phyloP scores from a whole-genome alignment of 2,113 vertebrate genomes.

The Spizaetus ornatus region DNA sequence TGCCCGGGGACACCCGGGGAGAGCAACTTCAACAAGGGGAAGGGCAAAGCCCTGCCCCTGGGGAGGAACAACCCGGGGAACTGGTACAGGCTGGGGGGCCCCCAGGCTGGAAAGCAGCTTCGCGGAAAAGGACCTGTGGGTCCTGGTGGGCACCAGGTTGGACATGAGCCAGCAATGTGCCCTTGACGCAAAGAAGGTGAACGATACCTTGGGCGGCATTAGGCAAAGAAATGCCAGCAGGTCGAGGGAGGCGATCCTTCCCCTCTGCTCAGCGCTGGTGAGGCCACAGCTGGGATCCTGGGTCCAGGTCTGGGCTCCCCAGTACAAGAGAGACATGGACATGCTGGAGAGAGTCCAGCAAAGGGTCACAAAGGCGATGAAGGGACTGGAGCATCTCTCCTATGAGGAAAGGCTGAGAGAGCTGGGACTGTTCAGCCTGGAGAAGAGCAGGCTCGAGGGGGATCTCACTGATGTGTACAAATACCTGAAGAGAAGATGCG shows the following conservation, averaged over 20 bases:
- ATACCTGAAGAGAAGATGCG: neutral
- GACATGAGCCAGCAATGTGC: rapidly evolving
- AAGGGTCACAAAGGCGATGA: neutral
- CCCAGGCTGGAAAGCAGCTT: neutral
- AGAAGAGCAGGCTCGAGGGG: neutral
- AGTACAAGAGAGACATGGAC: neutral
- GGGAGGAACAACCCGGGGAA: neutral
- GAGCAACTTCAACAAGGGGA: neutral
- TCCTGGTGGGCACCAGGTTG: neutral
- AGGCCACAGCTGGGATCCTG: neutral
- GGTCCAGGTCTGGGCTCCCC: neutral
- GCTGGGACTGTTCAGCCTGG: neutral
- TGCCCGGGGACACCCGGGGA: too few relatives aligned
- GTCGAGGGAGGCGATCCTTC: neutral
- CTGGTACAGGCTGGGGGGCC: too few relatives aligned
- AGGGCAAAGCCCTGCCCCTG: neutral
- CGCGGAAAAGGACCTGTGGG: too few relatives aligned
- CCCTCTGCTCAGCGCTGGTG: neutral
- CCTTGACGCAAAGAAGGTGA: neutral
- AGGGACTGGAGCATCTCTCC: neutral
- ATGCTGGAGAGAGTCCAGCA: neutral
- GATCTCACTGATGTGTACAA: neutral
- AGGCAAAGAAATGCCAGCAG: neutral
- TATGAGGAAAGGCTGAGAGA: neutral
- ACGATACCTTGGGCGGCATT: too few relatives aligned